Conservation (phyloP, 2,797 vertebrate genomes). For the Tokudaia tokunoshimensis region DNA sequence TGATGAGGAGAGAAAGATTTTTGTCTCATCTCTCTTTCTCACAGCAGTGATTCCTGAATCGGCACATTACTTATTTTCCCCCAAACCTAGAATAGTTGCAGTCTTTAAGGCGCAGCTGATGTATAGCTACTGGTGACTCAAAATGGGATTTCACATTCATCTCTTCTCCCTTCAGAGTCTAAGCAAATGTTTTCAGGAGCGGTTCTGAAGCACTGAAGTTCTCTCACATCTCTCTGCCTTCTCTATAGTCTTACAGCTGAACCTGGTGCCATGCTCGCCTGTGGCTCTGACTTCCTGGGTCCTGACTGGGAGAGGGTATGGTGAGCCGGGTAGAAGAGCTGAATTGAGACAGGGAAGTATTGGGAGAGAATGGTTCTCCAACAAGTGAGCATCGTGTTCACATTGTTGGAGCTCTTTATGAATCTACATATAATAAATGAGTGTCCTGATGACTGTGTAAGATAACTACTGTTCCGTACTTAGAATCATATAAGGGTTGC, state of each 20-base stretch:
- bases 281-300: background rate
- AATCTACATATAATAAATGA: background rate
- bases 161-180: background rate
- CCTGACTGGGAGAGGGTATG: background rate
- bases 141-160: background rate
- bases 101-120: slow-evolving; percentile 21
- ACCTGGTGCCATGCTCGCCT: background rate
- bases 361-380: background rate
- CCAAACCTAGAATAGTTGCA: slow-evolving; percentile 21
- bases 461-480: background rate
- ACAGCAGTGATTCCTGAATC: slow-evolving; percentile 42
- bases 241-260: background rate
- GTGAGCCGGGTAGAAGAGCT: background rate
- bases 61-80: slow-evolving; percentile 55
- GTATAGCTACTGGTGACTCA: background rate
- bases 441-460: background rate
- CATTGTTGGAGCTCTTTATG: background rate
- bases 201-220: background rate
- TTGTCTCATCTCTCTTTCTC: slow-evolving; percentile 37
- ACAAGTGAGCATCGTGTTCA: background rate
- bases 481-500: background rate
- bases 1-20: slow-evolving; percentile 37
- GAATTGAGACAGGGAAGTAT: background rate
- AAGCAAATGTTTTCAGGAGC: background rate
- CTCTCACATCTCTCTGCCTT: background rate